Evolutionary conservation across 2,113 vertebrate genomes (phyloP).

Genomic region (Neodontobutis hainanensis): DNA sequence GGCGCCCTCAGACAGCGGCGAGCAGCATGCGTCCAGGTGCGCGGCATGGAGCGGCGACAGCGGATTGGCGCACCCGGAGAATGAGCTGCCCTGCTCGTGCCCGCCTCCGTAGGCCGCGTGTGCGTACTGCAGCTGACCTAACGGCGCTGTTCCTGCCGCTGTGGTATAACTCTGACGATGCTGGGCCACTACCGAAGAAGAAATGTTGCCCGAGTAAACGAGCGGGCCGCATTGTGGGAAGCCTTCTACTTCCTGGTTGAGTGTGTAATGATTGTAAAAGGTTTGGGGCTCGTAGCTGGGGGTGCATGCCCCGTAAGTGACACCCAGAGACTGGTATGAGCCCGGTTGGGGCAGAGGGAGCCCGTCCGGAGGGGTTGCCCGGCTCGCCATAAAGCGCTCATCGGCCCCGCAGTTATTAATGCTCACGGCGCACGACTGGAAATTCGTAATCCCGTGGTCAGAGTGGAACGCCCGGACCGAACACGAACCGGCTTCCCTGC

Average conservation of each 20-base stretch:
- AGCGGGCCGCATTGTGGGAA: constrained; percentile 88
- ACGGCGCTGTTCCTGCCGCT: constrained; percentile 79
- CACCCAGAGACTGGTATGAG: constrained; percentile 88
- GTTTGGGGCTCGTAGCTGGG: constrained; percentile 86
- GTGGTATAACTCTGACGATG: constrained; percentile 88
- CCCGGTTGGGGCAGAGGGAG: constrained; percentile 81
- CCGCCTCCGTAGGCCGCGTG: constrained; percentile 88
- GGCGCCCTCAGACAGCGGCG: constrained; percentile 87
- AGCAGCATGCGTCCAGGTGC: constrained; percentile 87
- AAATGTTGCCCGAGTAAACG: constrained; percentile 92
- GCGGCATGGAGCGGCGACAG: constrained; percentile 88
- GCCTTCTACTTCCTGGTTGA: constrained; percentile 92
- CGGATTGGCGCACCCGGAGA: constrained; percentile 84
- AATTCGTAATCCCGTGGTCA: constrained; percentile 96
- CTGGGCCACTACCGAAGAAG: constrained; percentile 85
- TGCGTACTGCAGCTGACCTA: constrained; percentile 86
- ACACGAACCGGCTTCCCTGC: constrained; percentile 86
- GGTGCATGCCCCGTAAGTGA: constrained; percentile 87
- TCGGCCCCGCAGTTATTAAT: constrained; percentile 88
- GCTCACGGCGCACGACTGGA: constrained; percentile 91
- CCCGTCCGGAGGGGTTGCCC: constrained; percentile 85
- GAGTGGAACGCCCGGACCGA: constrained; percentile 88
- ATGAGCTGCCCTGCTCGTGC: constrained; percentile 86
- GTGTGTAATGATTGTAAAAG: constrained; percentile 90
- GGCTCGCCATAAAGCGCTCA: constrained; percentile 88